A percentile compares a stretch with the other conserved stretches of the same genome.
Evolutionary conservation across 2,888 invertebrate genomes (phyloP).

Genomic region (Dicyrtomina minuta): DNA sequence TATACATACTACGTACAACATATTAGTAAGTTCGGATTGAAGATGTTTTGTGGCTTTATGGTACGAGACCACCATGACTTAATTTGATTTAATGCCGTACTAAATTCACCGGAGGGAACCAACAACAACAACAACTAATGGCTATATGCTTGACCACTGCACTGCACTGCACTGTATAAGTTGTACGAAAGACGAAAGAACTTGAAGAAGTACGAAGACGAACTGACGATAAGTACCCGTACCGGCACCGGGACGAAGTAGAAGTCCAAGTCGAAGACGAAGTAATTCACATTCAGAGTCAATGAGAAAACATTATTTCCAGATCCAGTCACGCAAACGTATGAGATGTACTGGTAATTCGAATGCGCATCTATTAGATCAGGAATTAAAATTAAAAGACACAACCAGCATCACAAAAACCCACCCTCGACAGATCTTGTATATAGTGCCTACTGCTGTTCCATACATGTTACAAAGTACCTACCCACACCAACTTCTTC

Average conservation of each 20-base stretch:
- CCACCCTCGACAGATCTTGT: too few species aligned
- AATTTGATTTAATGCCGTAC: conserved; percentile 32
- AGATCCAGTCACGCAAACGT: too few species aligned
- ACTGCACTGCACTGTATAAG: background rate
- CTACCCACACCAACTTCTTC: too few species aligned
- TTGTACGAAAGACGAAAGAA: too few species aligned
- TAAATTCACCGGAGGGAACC: conserved; percentile 26
- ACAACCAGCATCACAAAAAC: too few species aligned
- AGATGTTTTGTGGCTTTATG: conserved; percentile 10
- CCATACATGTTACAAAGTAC: too few species aligned
- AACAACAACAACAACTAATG: conserved; percentile 12
- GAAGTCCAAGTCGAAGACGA: background rate
- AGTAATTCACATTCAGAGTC: conserved; percentile 7
- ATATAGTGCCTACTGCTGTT: too few species aligned
- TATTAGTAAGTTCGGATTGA: background rate
- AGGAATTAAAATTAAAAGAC: background rate
- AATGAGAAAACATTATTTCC: background rate
- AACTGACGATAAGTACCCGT: too few species aligned
- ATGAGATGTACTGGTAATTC: too few species aligned
- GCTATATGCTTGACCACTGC: conserved; percentile 15
- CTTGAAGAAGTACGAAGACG: too few species aligned
- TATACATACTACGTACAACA: too few species aligned
- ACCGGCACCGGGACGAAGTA: conserved; percentile 1
- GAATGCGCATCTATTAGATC: background rate
- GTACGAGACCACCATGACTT: conserved; percentile 30